Evolutionary conservation across 2,888 invertebrate species (phyloP), one percentile per base, ranked within the genome.

Genomic region (Sericinus montela): DNA sequence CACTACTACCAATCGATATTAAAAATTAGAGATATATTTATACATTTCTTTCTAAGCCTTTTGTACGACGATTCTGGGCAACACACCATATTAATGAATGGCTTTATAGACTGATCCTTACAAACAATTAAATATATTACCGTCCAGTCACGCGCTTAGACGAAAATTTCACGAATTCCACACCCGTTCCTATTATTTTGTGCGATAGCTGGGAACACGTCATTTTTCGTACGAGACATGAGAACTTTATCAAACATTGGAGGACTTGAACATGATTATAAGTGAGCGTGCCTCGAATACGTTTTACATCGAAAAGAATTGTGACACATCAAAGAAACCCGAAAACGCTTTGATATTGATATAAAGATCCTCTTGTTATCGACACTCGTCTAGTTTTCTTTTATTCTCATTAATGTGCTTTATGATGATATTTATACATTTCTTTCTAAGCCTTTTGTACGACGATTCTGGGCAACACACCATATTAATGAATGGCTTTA

Each of bases 191-290:
- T 56, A 55, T 55, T 58, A 56, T 51, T 55, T 51, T 44, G 53
- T 51, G 47, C 51, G 58, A 59, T 56, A 54, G 55, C 42, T 34
- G 49, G 55, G 60, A 60, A 62, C 62, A 63, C 62, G 71, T 70
- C 76, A 81, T 83, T 81, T 80, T 75, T 85, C 80, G 67, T 72
- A 63, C 65, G 67, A 69, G 73, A 75, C 68, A 71, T 75, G 68
- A 68, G 48, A 76, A 80, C 80, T 81, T 82, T 83, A 82, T 82
- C 84, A 83, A 84, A 85, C 84, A 84, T 79, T 78, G 80, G 76
- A 75, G 69, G 72, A 80, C 74, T 80, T 69, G 77, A 83, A 85
- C 85, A 84, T 84, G 85, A 85, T 87, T 86, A 88, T 84, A 84
- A 82, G 70, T 61, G 75, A 72, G 84, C 87, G 87, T 87, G 86